phyloP scores from a whole-genome alignment of 2,888 invertebrate species.

The Cephus nigrinus region DNA sequence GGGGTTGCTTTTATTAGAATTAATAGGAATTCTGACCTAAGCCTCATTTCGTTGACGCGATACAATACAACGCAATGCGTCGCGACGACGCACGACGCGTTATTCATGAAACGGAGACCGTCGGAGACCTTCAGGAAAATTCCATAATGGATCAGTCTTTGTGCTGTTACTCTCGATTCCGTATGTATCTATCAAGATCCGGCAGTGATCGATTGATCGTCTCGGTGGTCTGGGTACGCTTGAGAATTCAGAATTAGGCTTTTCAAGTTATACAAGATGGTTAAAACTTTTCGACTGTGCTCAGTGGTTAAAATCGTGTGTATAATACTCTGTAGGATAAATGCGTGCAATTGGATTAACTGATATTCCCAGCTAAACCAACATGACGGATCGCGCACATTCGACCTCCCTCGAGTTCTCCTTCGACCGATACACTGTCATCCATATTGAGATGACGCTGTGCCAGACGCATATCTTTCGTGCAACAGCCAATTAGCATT shows the following conservation, averaged over 20 bases:
- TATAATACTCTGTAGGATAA: neutral
- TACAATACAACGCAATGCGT: neutral
- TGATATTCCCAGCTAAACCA: neutral
- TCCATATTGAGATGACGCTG: neutral
- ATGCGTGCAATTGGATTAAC: neutral
- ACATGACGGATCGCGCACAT: neutral
- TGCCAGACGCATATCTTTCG: neutral
- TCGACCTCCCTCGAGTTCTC: neutral
- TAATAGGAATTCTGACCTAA: neutral
- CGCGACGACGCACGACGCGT: neutral
- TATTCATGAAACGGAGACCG: slow-evolving; percentile 27
- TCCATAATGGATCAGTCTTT: slow-evolving; percentile 42
- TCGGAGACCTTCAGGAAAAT: slow-evolving; percentile 31
- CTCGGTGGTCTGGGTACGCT: neutral
- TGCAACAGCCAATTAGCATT: slow-evolving; percentile 48
- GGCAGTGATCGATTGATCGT: slow-evolving; percentile 33
- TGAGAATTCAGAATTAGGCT: neutral
- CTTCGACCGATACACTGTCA: neutral
- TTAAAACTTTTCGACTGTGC: neutral
- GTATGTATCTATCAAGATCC: slow-evolving; percentile 32
- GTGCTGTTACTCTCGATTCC: slow-evolving; percentile 29
- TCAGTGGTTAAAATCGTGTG: neutral
- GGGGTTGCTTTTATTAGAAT: neutral
- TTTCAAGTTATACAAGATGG: neutral
- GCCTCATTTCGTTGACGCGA: neutral